Evolutionary conservation across 2,113 vertebrate genomes (phyloP).

Genomic region (Saccopteryx bilineata): DNA sequence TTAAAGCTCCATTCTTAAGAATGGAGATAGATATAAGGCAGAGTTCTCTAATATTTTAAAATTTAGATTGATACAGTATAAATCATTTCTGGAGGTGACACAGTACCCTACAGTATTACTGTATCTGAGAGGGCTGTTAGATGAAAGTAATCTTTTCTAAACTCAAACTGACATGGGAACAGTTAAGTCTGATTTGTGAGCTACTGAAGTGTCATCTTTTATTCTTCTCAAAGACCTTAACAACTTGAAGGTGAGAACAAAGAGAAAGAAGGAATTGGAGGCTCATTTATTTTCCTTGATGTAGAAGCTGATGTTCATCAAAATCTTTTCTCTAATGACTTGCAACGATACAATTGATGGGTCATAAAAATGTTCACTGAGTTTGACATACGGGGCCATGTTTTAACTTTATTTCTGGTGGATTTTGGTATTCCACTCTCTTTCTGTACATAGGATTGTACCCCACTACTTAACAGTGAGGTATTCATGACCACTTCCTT

Average conservation of each 20-base stretch:
- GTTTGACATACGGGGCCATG: conserved; percentile 59
- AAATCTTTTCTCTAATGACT: conserved; percentile 76
- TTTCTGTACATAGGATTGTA: conserved; percentile 1
- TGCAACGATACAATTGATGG: conserved; percentile 69
- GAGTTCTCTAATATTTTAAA: conserved; percentile 75
- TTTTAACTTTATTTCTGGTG: conserved; percentile 56
- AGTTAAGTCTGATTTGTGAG: conserved; percentile 83
- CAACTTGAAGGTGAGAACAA: conserved; percentile 82
- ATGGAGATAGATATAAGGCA: conserved; percentile 59
- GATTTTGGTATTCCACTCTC: conserved; percentile 32
- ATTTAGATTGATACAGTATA: conserved; percentile 69
- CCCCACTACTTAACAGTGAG: background rate
- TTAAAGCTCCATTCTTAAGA: conserved; percentile 6
- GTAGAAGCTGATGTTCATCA: conserved; percentile 81
- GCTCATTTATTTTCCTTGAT: conserved; percentile 75
- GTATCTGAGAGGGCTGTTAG: conserved; percentile 75
- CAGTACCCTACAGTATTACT: conserved; percentile 57
- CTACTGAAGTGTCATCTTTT: conserved; percentile 80
- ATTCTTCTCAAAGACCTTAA: conserved; percentile 81
- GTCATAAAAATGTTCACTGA: conserved; percentile 75
- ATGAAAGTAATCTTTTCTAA: conserved; percentile 81
- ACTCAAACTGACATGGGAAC: conserved; percentile 79
- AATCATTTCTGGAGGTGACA: conserved; percentile 82
- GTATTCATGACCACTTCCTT: background rate
- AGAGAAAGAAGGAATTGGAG: conserved; percentile 74